Conservation (phyloP, 1,140 invertebrate species). For the Calephelis virginiensis region DNA sequence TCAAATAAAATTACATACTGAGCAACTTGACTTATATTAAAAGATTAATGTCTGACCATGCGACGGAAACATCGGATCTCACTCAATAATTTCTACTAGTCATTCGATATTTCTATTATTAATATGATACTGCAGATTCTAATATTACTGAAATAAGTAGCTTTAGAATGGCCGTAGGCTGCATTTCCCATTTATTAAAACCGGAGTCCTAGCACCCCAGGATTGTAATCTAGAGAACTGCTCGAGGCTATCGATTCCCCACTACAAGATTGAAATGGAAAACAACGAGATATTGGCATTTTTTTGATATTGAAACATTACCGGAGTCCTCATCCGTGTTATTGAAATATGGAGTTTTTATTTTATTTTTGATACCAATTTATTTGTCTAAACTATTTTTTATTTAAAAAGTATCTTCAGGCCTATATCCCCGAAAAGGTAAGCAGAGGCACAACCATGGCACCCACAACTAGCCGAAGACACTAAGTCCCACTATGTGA, state of each 20-base stretch:
- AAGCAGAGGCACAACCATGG: too few relatives aligned
- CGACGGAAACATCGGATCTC: too few relatives aligned
- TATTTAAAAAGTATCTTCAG: too few relatives aligned
- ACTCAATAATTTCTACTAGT: too few relatives aligned
- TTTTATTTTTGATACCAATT: too few relatives aligned
- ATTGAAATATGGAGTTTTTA: background rate
- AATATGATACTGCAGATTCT: slow-evolving; percentile 18
- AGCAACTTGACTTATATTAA: too few relatives aligned
- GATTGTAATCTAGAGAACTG: slow-evolving; percentile 48
- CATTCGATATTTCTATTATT: slow-evolving; percentile 21
- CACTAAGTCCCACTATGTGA: too few relatives aligned
- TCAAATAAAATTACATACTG: too few relatives aligned
- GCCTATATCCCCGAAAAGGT: too few relatives aligned
- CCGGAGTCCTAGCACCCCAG: slow-evolving; percentile 38
- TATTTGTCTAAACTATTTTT: too few relatives aligned
- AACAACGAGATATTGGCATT: slow-evolving; percentile 60
- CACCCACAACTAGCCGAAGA: too few relatives aligned
- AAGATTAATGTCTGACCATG: too few relatives aligned
- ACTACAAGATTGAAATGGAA: slow-evolving; percentile 57
- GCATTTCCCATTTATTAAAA: slow-evolving; percentile 60
- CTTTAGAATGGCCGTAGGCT: slow-evolving; percentile 28
- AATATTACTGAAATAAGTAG: background rate
- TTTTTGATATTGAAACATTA: slow-evolving; percentile 40
- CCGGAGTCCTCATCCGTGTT: slow-evolving; percentile 17
- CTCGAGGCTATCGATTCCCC: slow-evolving; percentile 57